Base-by-base conservation (phyloP, 2,888 invertebrate genomes). In the Mythimna pallens region DNA sequence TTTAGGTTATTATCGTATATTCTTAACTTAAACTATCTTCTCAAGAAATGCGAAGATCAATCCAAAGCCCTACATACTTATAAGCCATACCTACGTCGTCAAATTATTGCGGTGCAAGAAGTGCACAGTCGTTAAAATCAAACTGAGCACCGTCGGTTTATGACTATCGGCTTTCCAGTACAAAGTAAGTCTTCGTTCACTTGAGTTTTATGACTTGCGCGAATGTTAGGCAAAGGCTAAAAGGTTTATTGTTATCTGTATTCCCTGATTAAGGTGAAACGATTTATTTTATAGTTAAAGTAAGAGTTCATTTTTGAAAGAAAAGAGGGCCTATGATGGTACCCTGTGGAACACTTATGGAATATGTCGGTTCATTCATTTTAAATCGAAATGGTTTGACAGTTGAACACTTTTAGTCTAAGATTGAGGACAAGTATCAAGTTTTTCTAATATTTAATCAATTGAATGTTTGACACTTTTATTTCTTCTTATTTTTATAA, bases 121-220 rank as follows among this genome's bases (percentile, higher is more conserved):
- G 47, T 81, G 65, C 63, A 63, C 70, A 61, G 67, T 79, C 77
- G 77, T 71, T 81, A 79, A 78, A 79, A 65, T 55, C 77, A 36
- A 47, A 65, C 64, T 64, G 59, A 66, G 55, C 63, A 61, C 22
- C 47, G 30, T 43, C 36, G 10, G 40, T 79, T 79, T 79, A 79
- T 66, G 77, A 40, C 76, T 71, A 81, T 76, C 66, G 71, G 67
- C 66, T 61, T 73, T 65, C 47, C 34, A 69, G 69, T 78, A 79
- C 79, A 79, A 81, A 79, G 81, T 80, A 59, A 80, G 50, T 71
- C 66, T 81, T 67, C 76, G 66, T 67, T 71, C 61, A 67, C 64
- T 65, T 67, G 57, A 36, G 47, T 67, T 76, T 79, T 79, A 79
- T 67, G 66, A 70, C 76, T 64, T 64, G 52, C 54, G 22, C 30